phyloP scores from a whole-genome alignment of 2,113 vertebrate species.

The Dolichallabes microphthalmus region DNA sequence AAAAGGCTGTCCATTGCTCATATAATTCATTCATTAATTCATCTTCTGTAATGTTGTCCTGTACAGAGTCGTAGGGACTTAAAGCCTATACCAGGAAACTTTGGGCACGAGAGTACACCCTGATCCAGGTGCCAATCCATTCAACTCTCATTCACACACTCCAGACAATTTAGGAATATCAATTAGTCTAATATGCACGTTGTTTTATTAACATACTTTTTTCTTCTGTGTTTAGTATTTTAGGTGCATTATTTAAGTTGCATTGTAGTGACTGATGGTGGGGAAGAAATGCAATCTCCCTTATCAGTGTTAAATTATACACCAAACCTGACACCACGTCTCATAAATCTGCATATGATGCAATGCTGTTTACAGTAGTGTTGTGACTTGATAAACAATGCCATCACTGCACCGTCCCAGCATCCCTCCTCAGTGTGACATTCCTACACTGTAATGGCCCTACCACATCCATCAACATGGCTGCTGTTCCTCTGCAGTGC shows the following conservation, averaged over 20 bases:
- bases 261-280: not conserved
- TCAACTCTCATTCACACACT: too few relatives aligned
- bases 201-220: not conserved
- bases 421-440: not conserved
- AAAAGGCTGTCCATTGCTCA: too few relatives aligned
- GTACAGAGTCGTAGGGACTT: too few relatives aligned
- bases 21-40: too few relatives aligned
- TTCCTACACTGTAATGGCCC: not conserved
- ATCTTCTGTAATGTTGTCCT: too few relatives aligned
- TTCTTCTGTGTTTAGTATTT: not conserved
- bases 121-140: too few relatives aligned
- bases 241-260: not conserved
- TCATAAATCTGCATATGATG: not conserved
- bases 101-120: too few relatives aligned
- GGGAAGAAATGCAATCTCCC: not conserved
- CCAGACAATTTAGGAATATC: too few relatives aligned
- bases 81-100: too few relatives aligned
- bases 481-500: constrained; percentile 26
- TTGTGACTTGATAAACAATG: constrained; percentile 1
- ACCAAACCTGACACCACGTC: not conserved
- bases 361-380: not conserved
- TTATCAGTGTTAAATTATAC: not conserved
- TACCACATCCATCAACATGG: constrained; percentile 23
- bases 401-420: not conserved
- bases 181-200: not conserved